Base-by-base conservation (phyloP, 2,888 invertebrate species). In the Caenorhabditis virilis region DNA sequence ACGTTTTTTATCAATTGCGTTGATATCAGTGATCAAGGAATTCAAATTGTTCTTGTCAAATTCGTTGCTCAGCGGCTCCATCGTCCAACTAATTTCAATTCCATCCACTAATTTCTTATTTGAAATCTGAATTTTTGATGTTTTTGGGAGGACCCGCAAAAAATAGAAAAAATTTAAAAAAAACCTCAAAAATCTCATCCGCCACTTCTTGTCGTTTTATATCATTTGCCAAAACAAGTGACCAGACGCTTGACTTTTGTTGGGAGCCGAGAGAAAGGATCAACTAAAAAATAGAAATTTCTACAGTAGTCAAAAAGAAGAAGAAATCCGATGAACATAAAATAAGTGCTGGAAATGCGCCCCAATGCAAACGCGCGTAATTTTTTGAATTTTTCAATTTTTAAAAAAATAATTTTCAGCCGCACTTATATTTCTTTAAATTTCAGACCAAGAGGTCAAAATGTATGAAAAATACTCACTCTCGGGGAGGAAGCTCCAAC, bases 71-170 rank as follows among this genome's bases (percentile, higher is more conserved):
- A 67, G 35, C 15, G 18, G 23, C 16, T 67, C 67, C 15, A 49
- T 11, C 2, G 64, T 61, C 70, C 70, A 71, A 16, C 64, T 57
- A 38, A 71, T 30, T 41, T 71, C 70, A 2, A 67, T 27, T 18
- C 70, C 70, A 27, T 54, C 55, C 5, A 53, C 63, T n/a, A 18
- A 23, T 26, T 47, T 43, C 4, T 47, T 39, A n/a, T n/a, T n/a
- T n/a, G n/a, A n/a, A n/a, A n/a, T n/a, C n/a, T n/a, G n/a, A n/a
- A n/a, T n/a, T n/a, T n/a, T n/a, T n/a, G n/a, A n/a, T n/a, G n/a
- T n/a, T n/a, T n/a, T n/a, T n/a, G n/a, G n/a, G n/a, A n/a, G n/a
- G n/a, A n/a, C n/a, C n/a, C n/a, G n/a, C n/a, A n/a, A n/a, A n/a
- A n/a, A n/a, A n/a, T n/a, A n/a, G n/a, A n/a, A n/a, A n/a, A n/a